A percentile compares a stretch with the other conserved stretches of the same genome.
phyloP scores from a whole-genome alignment of 2,113 vertebrate genomes.

The Brachypteracias leptosomus region DNA sequence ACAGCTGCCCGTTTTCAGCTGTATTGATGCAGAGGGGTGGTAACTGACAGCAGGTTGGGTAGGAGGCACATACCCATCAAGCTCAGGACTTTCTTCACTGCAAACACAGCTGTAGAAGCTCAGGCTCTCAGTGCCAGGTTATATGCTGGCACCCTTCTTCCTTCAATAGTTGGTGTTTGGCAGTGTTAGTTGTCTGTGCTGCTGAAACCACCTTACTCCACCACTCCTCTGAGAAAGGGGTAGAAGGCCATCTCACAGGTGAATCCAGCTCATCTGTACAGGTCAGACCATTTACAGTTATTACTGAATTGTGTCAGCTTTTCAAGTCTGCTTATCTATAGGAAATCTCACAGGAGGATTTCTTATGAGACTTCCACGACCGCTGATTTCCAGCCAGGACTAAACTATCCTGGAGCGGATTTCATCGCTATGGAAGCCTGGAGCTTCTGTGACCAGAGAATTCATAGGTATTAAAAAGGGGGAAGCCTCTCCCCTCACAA shows the following conservation, averaged over 20 bases:
- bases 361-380: not conserved
- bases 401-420: not conserved
- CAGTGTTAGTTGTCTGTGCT: not conserved
- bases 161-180: not conserved
- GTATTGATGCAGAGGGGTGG: not conserved
- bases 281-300: not conserved
- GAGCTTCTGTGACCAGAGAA: not conserved
- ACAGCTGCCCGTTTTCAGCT: not conserved
- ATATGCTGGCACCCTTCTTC: not conserved
- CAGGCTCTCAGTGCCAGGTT: not conserved
- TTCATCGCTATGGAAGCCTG: not conserved
- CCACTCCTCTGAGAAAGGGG: not conserved
- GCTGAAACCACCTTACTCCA: not conserved
- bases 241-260: not conserved
- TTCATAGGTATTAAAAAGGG: not conserved
- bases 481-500: not conserved
- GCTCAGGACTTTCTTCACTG: not conserved
- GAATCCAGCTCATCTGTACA: not conserved
- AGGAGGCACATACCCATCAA: accelerated
- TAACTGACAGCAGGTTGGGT: not conserved
- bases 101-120: not conserved
- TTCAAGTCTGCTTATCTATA: not conserved
- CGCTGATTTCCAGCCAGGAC: not conserved
- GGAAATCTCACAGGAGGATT: not conserved
- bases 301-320: not conserved